phyloP scores from a whole-genome alignment of 92 coral and sea anemone genomes.

The Meandrina meandrites region DNA sequence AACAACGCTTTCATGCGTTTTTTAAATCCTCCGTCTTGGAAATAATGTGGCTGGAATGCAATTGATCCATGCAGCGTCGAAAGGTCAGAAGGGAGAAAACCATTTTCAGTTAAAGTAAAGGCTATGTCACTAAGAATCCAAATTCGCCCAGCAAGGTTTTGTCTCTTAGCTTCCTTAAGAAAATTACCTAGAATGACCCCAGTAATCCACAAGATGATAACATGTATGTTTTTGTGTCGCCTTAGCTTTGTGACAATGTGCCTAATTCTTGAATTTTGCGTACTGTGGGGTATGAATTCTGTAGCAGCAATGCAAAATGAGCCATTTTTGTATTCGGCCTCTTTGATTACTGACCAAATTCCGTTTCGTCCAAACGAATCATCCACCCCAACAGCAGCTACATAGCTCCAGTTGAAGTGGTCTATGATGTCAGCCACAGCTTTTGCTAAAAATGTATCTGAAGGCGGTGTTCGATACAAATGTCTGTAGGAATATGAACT shows the following conservation, averaged over 20 bases:
- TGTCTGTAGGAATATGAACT: not conserved
- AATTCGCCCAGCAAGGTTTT: not conserved
- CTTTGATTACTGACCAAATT: not conserved
- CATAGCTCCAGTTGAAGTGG: slow-evolving; percentile 1
- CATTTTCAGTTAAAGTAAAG: not conserved
- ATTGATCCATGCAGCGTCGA: not conserved
- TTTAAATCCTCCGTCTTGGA: not conserved
- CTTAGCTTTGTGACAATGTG: not conserved
- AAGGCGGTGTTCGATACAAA: not conserved
- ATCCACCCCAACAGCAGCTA: slow-evolving; percentile 7
- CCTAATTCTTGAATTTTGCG: not conserved
- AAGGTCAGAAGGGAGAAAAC: not conserved
- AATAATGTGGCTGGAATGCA: not conserved
- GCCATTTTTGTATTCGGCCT: not conserved
- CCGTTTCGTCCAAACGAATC: slow-evolving; percentile 7
- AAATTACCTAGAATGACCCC: not conserved
- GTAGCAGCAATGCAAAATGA: not conserved
- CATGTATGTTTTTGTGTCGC: not conserved
- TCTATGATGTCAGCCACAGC: slow-evolving; percentile 18
- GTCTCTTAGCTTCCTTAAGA: not conserved
- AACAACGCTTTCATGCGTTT: not conserved
- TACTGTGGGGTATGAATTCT: not conserved
- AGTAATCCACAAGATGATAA: not conserved
- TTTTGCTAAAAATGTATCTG: not conserved
- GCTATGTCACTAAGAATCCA: not conserved